Base-by-base conservation (phyloP, 2,888 invertebrate genomes). In the Ceriagrion tenellum region DNA sequence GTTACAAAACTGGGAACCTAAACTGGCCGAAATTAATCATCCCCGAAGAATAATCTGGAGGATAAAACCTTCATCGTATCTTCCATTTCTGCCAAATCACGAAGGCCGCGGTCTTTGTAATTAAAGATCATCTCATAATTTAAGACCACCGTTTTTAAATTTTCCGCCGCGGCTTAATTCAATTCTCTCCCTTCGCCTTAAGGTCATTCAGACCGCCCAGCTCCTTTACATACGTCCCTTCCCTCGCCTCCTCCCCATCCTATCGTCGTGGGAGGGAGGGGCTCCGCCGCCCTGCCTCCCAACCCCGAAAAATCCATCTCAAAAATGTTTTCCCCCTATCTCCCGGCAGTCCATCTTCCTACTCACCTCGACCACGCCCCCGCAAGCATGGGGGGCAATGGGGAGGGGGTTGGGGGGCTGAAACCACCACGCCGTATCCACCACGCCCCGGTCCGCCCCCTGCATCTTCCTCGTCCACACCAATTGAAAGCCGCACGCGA, bases 401-500 rank as follows among this genome's bases (percentile, higher is more conserved):
- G n/a, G n/a, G n/a, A n/a, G n/a, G 47, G 47, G 47, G 2, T 4
- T 4, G 47, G 47, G 47, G 47, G 47, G 4, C 47, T 8, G 59
- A 59, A 59, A 26, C 69, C 69, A n/a, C 74, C 47, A 40, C 63
- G 23, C 59, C 81, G 81, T 35, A 81, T 35, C 91, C 63, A 30
- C 91, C 40, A 26, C 63, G 20, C 35, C 40, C 74, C 93, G 26
- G 69, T n/a, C 93, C 69, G 47, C 69, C 93, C 69, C 55, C 89
- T 55, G 89, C 89, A 55, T 47, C 89, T 89, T 89, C 89, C 89
- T 81, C 26, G 30, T 13, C 89, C 55, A 16, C 89, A n/a, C 55
- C 89, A 89, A 89, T 89, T 89, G 89, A 93, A 93, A 74, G 47
- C 47, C 40, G 69, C 93, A 93, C 93, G 93, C 93, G 93, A 93